A percentile compares a stretch with the other conserved stretches of the same genome.
These are phyloP conservation scores for Tyto alba DNA, from an alignment of 2,113 vertebrate species.

Conservation along the genomic window DNA sequence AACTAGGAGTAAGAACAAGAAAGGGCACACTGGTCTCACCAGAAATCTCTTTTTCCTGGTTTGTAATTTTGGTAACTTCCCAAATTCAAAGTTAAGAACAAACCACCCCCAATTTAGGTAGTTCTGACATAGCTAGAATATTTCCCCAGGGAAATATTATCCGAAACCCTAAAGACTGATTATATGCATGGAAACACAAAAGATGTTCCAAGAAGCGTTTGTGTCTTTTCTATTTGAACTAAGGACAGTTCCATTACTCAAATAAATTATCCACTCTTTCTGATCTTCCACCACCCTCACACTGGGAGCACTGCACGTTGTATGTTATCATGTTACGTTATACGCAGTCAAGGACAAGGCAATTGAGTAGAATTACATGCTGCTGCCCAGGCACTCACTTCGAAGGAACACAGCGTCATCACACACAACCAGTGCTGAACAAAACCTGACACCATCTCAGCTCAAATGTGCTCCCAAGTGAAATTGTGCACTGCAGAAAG, in stretches of 20 bases:
- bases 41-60: not conserved
- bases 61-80: not conserved
- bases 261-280: not conserved
- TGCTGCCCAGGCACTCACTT: not conserved
- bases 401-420: not conserved
- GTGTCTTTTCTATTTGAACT: not conserved
- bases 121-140: not conserved
- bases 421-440: not conserved
- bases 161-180: not conserved
- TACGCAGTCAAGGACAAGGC: not conserved
- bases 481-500: not conserved
- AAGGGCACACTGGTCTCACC: not conserved
- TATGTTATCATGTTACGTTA: fast-evolving
- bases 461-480: not conserved
- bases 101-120: not conserved
- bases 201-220: not conserved
- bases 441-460: not conserved
- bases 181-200: not conserved
- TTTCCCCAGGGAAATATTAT: not conserved
- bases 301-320: not conserved
- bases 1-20: not conserved
- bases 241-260: fast-evolving
- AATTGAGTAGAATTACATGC: not conserved
- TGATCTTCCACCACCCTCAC: not conserved
- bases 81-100: not conserved